phyloP scores from a whole-genome alignment of 2,113 vertebrate species.

The Zootoca vivipara region DNA sequence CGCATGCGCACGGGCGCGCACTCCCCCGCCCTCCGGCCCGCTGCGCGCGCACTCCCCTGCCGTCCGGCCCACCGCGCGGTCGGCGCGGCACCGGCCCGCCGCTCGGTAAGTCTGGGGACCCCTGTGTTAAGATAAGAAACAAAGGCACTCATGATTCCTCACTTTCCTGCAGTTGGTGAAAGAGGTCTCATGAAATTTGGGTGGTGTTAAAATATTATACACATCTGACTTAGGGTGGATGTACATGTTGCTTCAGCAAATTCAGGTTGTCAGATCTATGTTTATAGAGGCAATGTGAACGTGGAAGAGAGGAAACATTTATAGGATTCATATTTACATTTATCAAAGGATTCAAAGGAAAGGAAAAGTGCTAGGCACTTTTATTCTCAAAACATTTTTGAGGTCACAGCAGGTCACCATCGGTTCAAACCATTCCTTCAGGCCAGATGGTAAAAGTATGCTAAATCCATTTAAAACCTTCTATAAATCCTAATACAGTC shows the following conservation, averaged over 20 bases:
- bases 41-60: no score
- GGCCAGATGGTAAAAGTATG: neutral
- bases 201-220: neutral
- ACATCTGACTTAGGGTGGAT: neutral
- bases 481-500: neutral
- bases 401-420: no score
- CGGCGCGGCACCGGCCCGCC: no score
- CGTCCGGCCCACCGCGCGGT: no score
- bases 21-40: no score
- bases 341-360: no score
- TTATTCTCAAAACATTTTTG: no score
- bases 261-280: neutral
- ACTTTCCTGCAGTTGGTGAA: neutral
- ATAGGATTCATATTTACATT: no score
- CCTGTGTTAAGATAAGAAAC: neutral
- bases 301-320: neutral
- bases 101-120: no score
- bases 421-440: no score
- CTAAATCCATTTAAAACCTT: neutral
- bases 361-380: no score
- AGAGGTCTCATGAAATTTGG: neutral
- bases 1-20: no score
- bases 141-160: neutral
- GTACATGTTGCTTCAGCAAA: neutral
- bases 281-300: neutral